phyloP scores from a whole-genome alignment of 2,888 invertebrate genomes.

The Acleris literana region DNA sequence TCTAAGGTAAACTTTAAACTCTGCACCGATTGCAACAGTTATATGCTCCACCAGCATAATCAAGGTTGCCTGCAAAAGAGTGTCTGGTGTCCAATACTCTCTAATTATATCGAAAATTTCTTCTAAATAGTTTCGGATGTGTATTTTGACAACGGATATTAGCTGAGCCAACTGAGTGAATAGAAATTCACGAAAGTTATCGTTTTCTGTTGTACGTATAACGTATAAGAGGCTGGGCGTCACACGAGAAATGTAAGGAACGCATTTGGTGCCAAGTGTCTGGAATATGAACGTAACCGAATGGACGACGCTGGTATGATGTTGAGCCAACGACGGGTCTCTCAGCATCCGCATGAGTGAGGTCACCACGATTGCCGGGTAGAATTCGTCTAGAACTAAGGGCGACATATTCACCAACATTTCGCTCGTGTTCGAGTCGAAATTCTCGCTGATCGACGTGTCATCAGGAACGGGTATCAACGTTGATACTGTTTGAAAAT shows the following conservation, averaged over 20 bases:
- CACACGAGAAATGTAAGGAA: constrained; percentile 95
- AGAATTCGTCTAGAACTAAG: constrained; percentile 96
- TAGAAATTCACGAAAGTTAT: constrained; percentile 93
- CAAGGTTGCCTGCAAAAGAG: constrained; percentile 92
- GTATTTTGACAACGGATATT: constrained; percentile 97
- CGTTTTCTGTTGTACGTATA: constrained; percentile 91
- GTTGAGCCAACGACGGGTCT: constrained; percentile 94
- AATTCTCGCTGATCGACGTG: constrained; percentile 84
- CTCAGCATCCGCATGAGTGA: constrained; percentile 97
- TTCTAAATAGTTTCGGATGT: constrained; percentile 96
- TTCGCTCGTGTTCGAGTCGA: constrained; percentile 90
- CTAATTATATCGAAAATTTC: constrained; percentile 96
- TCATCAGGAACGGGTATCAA: constrained; percentile 90
- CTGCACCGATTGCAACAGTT: constrained; percentile 96
- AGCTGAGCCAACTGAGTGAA: constrained; percentile 96
- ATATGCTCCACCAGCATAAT: constrained; percentile 96
- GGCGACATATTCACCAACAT: constrained; percentile 97
- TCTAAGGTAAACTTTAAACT: constrained; percentile 97
- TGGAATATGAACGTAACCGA: constrained; percentile 98
- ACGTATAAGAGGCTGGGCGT: constrained; percentile 94
- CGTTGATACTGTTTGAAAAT: constrained; percentile 91
- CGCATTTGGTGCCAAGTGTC: constrained; percentile 96
- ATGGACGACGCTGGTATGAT: constrained; percentile 97
- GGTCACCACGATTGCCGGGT: constrained; percentile 97
- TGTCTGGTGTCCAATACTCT: constrained; percentile 95